Base-by-base conservation (phyloP, 2,888 invertebrate genomes). In the Ormyrus labotus region DNA sequence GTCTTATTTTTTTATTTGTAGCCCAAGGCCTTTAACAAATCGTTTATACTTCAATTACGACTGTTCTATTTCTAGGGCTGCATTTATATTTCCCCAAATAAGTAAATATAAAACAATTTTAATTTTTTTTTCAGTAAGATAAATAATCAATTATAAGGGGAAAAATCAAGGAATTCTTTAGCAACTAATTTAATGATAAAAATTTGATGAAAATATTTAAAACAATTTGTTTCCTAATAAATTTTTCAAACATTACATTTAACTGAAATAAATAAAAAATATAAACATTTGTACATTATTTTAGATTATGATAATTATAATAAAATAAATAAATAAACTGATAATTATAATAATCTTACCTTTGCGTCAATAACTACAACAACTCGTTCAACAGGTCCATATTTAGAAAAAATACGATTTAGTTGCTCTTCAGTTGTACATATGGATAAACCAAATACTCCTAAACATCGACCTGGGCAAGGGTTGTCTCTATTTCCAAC, bases 341-440 rank as follows among this genome's bases (percentile, higher is more conserved):
- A 58, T 11, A 58, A 7, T 53, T 19, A 75, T 64, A 69, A 73
- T 57, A 77, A 68, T 65, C 70, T 11, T 91, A 96, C 96, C 94
- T 98, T 98, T 67, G 97, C 97, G 92, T 99, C 99, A 87, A 98
- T 96, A 73, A 99, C 98, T 83, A 99, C 95, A 92, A 98, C 97
- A 47, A 97, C 96, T 89, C 97, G 95, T 89, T 98, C 97, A 53
- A 99, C 95, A 0, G 95, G 95, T 2, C 99, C 99, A 90, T 95
- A 99, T 90, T 97, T 97, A 65, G 95, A 94, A 92, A 99, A 98
- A 84, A 98, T 96, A 87, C 98, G 96, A 88, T 96, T 95, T 61
- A 99, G 93, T 90, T 98, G 97, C 86, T 96, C 94, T 90, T 99
- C 98, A 0, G 97, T 96, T 0, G 99, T 99, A 91, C 96, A 96